These are phyloP conservation scores for Drosophila pandora DNA, from an alignment of 1,140 invertebrate species.

Conservation along the genomic window DNA sequence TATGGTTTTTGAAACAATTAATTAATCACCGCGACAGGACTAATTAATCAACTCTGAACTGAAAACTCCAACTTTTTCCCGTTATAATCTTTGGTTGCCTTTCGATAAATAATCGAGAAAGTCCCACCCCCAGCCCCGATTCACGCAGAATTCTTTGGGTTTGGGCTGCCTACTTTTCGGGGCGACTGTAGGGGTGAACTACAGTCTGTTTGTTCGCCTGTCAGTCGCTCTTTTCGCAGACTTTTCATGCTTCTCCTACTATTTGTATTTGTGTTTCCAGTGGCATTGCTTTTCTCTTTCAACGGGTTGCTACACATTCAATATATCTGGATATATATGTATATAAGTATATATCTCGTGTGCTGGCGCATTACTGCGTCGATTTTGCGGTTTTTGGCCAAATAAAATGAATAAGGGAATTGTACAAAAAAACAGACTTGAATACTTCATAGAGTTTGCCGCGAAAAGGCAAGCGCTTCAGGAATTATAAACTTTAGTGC, in stretches of 20 bases:
- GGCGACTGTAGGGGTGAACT: background rate
- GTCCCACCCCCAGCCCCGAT: too few relatives aligned
- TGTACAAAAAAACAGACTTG: constrained; percentile 42
- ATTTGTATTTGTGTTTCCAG: constrained; percentile 22
- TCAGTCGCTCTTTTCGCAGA: constrained; percentile 40
- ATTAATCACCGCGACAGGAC: constrained; percentile 26
- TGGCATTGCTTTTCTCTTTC: constrained; percentile 17
- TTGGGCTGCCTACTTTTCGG: constrained; percentile 19
- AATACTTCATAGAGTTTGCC: constrained; percentile 50
- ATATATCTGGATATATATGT: constrained; percentile 2
- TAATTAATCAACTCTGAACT: constrained; percentile 21
- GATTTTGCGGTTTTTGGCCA: constrained; percentile 73
- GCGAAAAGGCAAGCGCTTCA: constrained; percentile 7
- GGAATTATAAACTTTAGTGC: constrained; percentile 38
- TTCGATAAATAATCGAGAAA: constrained; percentile 68
- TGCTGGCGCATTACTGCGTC: constrained; percentile 68
- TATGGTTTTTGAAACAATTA: constrained; percentile 23
- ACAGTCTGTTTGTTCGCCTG: constrained; percentile 39
- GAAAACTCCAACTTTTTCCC: constrained; percentile 3
- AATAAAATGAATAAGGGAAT: constrained; percentile 42
- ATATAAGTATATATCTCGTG: constrained; percentile 10
- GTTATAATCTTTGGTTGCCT: constrained; percentile 1
- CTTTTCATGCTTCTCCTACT: constrained; percentile 33
- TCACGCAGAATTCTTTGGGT: constrained; percentile 23
- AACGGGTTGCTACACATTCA: background rate